Percentiles rank a stretch among this genome's conserved stretches.
These are phyloP conservation scores for Monochamus saltuarius DNA, from an alignment of 1,140 invertebrate genomes.

Conservation along the genomic window DNA sequence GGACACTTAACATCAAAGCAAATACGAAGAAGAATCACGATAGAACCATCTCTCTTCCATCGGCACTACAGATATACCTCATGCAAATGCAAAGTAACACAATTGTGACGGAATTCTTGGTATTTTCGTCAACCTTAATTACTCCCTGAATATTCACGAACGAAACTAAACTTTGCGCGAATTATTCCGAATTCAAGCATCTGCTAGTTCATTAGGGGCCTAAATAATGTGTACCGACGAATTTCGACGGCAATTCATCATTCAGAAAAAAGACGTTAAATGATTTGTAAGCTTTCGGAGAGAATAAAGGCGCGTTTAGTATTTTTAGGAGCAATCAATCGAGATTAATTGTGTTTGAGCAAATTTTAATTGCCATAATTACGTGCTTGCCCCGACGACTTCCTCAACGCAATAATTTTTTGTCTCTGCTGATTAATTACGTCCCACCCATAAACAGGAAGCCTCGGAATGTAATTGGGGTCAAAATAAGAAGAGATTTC, in stretches of 20 bases:
- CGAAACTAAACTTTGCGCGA: background rate
- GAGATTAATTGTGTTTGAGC: too few species aligned
- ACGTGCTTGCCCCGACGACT: too few species aligned
- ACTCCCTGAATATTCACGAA: slow-evolving; percentile 14
- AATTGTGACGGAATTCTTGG: slow-evolving; percentile 12
- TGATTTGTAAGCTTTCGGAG: too few species aligned
- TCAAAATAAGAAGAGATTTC: too few species aligned
- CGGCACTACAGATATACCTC: background rate
- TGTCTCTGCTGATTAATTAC: too few species aligned
- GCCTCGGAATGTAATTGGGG: too few species aligned
- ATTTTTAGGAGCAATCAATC: too few species aligned
- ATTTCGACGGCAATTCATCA: slow-evolving; percentile 9
- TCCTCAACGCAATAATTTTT: too few species aligned
- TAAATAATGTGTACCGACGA: slow-evolving; percentile 12
- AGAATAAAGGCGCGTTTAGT: too few species aligned
- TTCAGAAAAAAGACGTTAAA: slow-evolving; percentile 2
- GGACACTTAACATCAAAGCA: slow-evolving; percentile 4
- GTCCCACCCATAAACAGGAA: too few species aligned
- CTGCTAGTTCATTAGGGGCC: slow-evolving; percentile 8
- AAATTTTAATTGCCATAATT: too few species aligned
- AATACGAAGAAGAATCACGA: background rate
- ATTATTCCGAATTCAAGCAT: slow-evolving; percentile 8
- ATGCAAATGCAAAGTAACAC: slow-evolving; percentile 12
- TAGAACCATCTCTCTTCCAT: background rate
- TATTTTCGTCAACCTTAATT: background rate